Evolutionary conservation across 2,888 invertebrate species (phyloP), one percentile per base, ranked within the genome.

Genomic region (Epistrophe eligans): DNA sequence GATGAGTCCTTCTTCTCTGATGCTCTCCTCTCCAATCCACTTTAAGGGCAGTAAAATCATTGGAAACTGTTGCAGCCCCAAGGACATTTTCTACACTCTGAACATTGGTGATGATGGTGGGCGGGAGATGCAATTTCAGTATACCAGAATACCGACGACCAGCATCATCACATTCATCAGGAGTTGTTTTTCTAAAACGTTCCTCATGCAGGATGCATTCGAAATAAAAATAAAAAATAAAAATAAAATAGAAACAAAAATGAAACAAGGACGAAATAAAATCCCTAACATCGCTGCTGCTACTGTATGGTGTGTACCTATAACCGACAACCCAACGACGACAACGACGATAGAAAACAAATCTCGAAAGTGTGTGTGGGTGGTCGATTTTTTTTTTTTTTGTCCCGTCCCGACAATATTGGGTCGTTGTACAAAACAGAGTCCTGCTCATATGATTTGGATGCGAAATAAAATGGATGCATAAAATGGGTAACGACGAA

Each of bases 21-120:
- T 24, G 3, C 24, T 24, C 24, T 24, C 24, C 3, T 3, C 17
- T 58, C 17, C 55, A 2, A 13, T 35, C 3, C 28, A 40, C 28
- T 24, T 19, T 35, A 35, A 43, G 17, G 40, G 50, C 72, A 62
- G 55, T 50, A 52, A 84, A 79, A 71, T 76, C 64, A 76, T 74
- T 73, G 45, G 57, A 71, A 79, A 76, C 76, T 77, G 71, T 84
- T 77, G 84, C 80, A 81, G 48, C 77, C 77, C 60, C 77, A 81
- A 85, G 77, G 84, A 77, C 73, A 77, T 77, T 84, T 85, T 85
- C 81, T 73, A 77, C 81, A 77, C 67, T 73, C 60, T 70, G 62
- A 81, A 19, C 73, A 81, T 52, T 67, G 73, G 2, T 35, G 48
- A 10, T 70, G 55, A 45, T 24, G 52, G 24, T 40, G 19, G 3